Percentiles rank a stretch among this genome's conserved stretches.
phyloP scores from a whole-genome alignment of 2,113 vertebrate genomes.

The Delphinus delphis region DNA sequence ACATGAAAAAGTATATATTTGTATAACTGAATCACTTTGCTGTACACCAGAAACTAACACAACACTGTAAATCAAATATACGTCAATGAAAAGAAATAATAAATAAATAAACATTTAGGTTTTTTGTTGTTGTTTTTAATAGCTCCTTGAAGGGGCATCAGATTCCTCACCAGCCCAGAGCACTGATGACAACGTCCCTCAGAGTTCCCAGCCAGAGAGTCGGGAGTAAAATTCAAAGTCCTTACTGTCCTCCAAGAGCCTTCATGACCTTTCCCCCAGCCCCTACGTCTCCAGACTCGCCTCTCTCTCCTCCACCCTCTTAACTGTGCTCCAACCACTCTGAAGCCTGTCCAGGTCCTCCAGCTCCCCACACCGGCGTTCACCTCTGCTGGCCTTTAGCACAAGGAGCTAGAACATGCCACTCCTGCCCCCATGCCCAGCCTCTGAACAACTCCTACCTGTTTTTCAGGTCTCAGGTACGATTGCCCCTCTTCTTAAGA shows the following conservation, averaged over 20 bases:
- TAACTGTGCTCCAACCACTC: background rate
- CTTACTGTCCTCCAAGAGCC: background rate
- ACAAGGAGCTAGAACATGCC: background rate
- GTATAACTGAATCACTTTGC: background rate
- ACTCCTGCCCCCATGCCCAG: too few relatives aligned
- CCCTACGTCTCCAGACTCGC: rapidly evolving
- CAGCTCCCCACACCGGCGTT: background rate
- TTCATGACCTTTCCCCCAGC: rapidly evolving
- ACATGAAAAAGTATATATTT: background rate
- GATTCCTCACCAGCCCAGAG: background rate
- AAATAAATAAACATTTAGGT: background rate
- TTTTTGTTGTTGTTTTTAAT: background rate
- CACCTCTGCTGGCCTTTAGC: background rate
- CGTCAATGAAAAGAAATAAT: background rate
- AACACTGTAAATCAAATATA: background rate
- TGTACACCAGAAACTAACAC: background rate
- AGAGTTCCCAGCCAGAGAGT: background rate
- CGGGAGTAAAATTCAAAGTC: background rate
- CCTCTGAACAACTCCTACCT: background rate
- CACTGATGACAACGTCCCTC: background rate
- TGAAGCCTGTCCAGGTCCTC: rapidly evolving
- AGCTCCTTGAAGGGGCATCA: background rate
- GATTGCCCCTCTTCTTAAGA: background rate
- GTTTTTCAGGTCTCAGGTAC: background rate
- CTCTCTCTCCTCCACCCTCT: background rate